phyloP scores from a whole-genome alignment of 2,797 vertebrate genomes.

The Chaunax sp. region DNA sequence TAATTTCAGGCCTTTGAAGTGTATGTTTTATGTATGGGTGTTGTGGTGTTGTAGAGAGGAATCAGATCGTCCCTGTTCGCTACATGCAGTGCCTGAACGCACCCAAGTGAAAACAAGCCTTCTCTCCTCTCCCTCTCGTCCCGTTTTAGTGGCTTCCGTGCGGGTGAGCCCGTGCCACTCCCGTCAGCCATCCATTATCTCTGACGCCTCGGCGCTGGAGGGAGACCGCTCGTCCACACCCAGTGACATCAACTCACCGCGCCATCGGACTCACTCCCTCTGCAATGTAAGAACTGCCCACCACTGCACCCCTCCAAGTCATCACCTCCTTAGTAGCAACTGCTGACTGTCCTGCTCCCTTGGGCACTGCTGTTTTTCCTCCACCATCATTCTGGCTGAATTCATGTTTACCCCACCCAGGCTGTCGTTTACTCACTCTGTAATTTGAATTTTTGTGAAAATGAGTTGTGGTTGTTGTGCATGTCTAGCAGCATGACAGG shows the following conservation, averaged over 20 bases:
- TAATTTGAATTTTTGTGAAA: conserved; percentile 48
- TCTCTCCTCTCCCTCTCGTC: conserved; percentile 57
- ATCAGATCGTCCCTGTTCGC: conserved; percentile 21
- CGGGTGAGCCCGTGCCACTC: conserved; percentile 97
- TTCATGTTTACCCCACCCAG: conserved; percentile 47
- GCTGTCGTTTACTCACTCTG: conserved; percentile 48
- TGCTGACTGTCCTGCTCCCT: conserved; percentile 30
- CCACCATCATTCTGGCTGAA: conserved; percentile 62
- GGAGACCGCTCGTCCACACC: conserved; percentile 96
- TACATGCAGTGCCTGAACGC: conserved; percentile 39
- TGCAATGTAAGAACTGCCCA: conserved; percentile 93
- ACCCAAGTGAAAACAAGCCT: conserved; percentile 54
- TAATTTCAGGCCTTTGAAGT: conserved; percentile 45
- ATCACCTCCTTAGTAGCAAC: conserved; percentile 47
- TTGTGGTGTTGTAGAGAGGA: conserved; percentile 10
- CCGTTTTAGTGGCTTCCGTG: conserved; percentile 85
- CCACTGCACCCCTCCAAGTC: conserved; percentile 65
- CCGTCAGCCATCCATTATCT: conserved; percentile 95
- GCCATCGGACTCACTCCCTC: conserved; percentile 98
- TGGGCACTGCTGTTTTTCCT: conserved; percentile 42
- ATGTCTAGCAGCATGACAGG: conserved; percentile 64
- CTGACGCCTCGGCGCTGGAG: conserved; percentile 92
- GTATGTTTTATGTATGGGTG: conserved; percentile 30
- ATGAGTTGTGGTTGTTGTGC: conserved; percentile 43
- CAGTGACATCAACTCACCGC: conserved; percentile 98